Percentiles rank a stretch among this genome's conserved stretches.
Evolutionary conservation across 1,140 invertebrate genomes (phyloP).

Genomic region (Papilio polyxenes): DNA sequence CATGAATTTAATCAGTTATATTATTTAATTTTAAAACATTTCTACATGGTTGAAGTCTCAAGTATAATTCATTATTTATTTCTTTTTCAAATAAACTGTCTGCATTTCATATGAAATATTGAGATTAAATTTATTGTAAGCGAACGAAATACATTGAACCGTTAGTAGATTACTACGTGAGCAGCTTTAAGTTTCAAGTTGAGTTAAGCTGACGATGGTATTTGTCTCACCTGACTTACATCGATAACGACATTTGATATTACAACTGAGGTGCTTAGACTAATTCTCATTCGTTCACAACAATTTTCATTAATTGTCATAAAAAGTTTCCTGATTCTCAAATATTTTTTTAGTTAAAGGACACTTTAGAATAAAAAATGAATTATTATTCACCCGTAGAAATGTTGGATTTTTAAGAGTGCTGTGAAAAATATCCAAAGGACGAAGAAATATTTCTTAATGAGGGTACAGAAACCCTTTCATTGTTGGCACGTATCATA

Average conservation of each 20-base stretch:
- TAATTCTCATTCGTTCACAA: background rate
- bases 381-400: constrained; percentile 12
- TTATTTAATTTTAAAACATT: too few species aligned
- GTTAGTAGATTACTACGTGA: constrained; percentile 18
- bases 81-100: background rate
- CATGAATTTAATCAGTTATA: too few species aligned
- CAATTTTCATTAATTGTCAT: background rate
- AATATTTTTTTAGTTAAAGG: background rate
- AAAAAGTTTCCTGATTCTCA: background rate
- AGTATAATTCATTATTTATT: background rate
- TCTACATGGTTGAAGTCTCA: too few species aligned
- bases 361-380: background rate
- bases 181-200: constrained; percentile 14
- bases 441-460: constrained; percentile 32
- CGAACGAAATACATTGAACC: background rate
- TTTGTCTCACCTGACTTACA: background rate
- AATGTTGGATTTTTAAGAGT: constrained; percentile 20
- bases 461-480: constrained; percentile 34
- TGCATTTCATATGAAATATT: background rate
- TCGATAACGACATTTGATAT: background rate
- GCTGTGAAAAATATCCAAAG: constrained; percentile 13
- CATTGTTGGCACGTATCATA: constrained; percentile 21
- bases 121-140: background rate
- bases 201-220: background rate
- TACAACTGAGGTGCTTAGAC: background rate